phyloP scores from a whole-genome alignment of 2,113 vertebrate genomes.

The Oncorhynchus gorbuscha region DNA sequence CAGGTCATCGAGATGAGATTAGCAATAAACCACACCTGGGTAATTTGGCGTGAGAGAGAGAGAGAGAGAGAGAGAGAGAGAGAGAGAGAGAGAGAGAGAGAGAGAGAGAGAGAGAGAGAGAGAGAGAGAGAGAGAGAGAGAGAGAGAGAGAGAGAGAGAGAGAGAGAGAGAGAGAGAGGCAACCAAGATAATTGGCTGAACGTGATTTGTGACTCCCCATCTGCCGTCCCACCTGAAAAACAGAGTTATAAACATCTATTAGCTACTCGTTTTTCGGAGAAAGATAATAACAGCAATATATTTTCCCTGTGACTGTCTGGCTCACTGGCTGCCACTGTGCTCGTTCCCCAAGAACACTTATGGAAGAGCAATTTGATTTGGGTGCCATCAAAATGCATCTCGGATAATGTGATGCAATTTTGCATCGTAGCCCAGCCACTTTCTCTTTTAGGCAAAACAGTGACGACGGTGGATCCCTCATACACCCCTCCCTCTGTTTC shows the following conservation, averaged over 20 bases:
- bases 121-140: too few species aligned
- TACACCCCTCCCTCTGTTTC: too few species aligned
- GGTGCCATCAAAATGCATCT: conserved; percentile 36
- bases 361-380: conserved; percentile 39
- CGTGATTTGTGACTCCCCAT: not conserved
- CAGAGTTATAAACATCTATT: conserved; percentile 10
- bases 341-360: conserved; percentile 34
- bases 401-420: conserved; percentile 41
- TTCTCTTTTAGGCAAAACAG: conserved; percentile 23
- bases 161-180: not conserved
- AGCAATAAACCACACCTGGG: not conserved
- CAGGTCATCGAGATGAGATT: not conserved
- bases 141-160: too few species aligned
- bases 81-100: too few species aligned
- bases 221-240: not conserved
- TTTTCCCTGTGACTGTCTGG: conserved; percentile 28
- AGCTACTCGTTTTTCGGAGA: not conserved
- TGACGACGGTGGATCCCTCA: conserved; percentile 20
- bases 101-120: too few species aligned
- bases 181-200: not conserved
- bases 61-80: too few species aligned
- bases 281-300: conserved; percentile 35
- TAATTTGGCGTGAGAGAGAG: not conserved
- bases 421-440: conserved; percentile 11
- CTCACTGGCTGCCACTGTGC: not conserved